Conservation (phyloP, 1,140 invertebrate genomes). For the Schlechtendalia chinensis region DNA sequence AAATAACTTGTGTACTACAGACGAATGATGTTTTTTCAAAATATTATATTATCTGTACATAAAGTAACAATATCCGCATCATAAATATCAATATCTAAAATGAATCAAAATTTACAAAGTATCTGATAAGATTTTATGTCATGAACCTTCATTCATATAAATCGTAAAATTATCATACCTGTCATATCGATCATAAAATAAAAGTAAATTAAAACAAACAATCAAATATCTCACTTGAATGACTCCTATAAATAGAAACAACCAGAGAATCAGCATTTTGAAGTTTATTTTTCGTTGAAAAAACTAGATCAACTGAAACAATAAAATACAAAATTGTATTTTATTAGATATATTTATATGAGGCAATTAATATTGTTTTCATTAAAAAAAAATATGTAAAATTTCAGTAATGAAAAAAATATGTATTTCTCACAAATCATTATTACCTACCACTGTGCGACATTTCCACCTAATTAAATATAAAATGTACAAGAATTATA, state of each 20-base stretch:
- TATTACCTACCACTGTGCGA: not conserved
- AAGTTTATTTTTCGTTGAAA: conserved; percentile 5
- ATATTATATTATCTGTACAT: no score
- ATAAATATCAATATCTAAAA: no score
- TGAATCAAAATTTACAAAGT: no score
- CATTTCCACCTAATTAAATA: not conserved
- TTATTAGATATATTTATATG: not conserved
- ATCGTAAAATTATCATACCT: no score
- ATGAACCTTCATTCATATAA: no score
- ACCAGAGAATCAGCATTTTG: conserved; percentile 11
- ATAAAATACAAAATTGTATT: not conserved
- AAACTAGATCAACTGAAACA: not conserved
- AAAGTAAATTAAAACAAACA: not conserved
- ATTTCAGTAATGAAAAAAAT: not conserved
- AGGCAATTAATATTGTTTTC: not conserved
- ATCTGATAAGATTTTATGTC: no score
- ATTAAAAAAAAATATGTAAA: not conserved
- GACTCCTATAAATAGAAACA: conserved; percentile 11
- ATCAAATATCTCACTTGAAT: conserved; percentile 28
- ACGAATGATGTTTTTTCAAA: no score
- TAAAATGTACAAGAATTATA: not conserved
- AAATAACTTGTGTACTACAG: no score
- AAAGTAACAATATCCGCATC: no score
- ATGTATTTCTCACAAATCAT: not conserved
- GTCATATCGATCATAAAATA: not conserved